Evolutionary conservation across 2,888 invertebrate species (phyloP), one percentile per base, ranked within the genome.

Genomic region (Anaspis maculata): DNA sequence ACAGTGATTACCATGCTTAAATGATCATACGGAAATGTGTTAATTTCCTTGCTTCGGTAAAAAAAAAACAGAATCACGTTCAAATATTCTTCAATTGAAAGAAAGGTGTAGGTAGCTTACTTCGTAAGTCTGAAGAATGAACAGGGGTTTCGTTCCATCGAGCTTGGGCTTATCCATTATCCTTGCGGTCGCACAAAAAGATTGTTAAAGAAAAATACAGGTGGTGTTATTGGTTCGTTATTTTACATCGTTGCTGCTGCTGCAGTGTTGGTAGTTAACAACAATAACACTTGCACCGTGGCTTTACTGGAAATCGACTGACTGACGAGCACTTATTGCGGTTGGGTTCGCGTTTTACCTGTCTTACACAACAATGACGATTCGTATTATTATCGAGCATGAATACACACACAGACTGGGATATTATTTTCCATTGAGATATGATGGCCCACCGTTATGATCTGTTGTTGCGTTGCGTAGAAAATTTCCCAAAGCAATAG

Each of bases 71-170:
- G n/a, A n/a, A n/a, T n/a, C n/a, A n/a, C n/a, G n/a, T n/a, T n/a
- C n/a, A n/a, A n/a, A n/a, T n/a, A n/a, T n/a, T n/a, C n/a, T n/a
- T n/a, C n/a, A n/a, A n/a, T n/a, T n/a, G n/a, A n/a, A n/a, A n/a
- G n/a, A n/a, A n/a, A n/a, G n/a, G n/a, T n/a, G n/a, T n/a, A n/a
- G n/a, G n/a, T n/a, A n/a, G 72, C 74, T 73, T 67, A 76, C 75
- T 71, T 73, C 72, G 51, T 75, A 76, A 52, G 74, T 74, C 57
- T 74, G 75, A 48, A 76, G 69, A 34, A 71, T 61, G 49, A 76
- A 72, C 40, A 74, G 52, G 28, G 75, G 74, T 54, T 71, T 72
- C 34, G 34, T 45, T n/a, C n/a, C n/a, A 23, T 39, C 30, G 25
- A 39, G 42, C 10, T 19, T 23, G 15, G 27, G 21, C 27, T 19